These are phyloP conservation scores for Cygnus atratus DNA, from an alignment of 2,113 vertebrate genomes.

Conservation along the genomic window DNA sequence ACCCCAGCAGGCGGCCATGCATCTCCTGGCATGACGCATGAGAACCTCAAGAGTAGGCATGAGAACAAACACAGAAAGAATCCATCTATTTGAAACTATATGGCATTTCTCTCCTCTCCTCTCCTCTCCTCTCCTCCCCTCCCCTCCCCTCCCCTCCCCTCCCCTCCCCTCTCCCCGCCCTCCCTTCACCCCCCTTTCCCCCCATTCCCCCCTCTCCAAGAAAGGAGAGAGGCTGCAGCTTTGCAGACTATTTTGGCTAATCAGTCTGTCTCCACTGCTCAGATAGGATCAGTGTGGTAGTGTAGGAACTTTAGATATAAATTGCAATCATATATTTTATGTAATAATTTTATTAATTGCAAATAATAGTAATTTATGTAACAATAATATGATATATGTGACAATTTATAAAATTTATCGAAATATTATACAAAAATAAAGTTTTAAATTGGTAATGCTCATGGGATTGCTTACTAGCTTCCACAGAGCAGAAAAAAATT, in stretches of 20 bases:
- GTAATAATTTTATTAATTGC: neutral
- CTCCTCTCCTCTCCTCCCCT: neutral
- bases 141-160: neutral
- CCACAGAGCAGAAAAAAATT: neutral
- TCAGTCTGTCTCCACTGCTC: neutral
- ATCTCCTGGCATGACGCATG: neutral
- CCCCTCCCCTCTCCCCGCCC: too few species aligned
- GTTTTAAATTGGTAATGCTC: neutral
- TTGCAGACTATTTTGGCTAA: neutral
- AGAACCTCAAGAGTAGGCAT: neutral
- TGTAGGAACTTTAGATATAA: neutral
- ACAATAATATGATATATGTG: neutral
- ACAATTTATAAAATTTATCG: too few species aligned
- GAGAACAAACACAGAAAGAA: neutral
- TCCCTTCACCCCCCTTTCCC: neutral
- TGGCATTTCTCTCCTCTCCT: neutral
- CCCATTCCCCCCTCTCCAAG: neutral
- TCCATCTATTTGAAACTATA: neutral
- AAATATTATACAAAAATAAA: neutral
- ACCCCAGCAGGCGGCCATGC: fast-evolving
- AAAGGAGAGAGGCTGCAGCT: neutral
- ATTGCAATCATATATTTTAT: neutral
- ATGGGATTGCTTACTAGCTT: neutral
- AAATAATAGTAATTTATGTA: neutral
- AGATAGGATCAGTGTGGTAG: neutral